Evolutionary conservation across 2,113 vertebrate species (phyloP).

Genomic region (Terrapene triunguis): DNA sequence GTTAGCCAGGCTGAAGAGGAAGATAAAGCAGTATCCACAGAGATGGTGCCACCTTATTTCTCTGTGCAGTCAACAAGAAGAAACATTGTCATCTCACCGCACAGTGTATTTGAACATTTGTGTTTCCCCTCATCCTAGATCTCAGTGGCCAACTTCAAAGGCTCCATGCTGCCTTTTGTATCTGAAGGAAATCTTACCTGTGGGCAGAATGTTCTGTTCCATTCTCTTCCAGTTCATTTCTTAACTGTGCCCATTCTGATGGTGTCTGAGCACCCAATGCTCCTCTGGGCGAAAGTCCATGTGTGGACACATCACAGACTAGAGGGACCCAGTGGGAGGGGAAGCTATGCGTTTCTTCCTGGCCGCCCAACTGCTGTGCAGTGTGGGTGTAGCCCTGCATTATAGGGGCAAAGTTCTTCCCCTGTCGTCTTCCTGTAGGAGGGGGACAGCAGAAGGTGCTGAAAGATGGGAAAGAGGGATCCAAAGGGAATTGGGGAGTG

Average conservation of each 20-base stretch:
- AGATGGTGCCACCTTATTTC: fast-evolving
- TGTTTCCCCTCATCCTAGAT: neutral
- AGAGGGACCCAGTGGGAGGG: neutral
- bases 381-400: neutral
- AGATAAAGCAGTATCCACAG: neutral
- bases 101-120: neutral
- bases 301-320: neutral
- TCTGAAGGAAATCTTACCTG: neutral
- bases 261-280: neutral
- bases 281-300: neutral
- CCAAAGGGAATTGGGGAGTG: neutral
- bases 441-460: neutral
- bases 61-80: fast-evolving
- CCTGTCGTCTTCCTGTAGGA: neutral
- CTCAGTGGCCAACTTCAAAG: neutral
- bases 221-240: neutral
- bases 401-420: neutral
- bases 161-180: neutral
- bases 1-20: fast-evolving
- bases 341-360: neutral
- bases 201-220: neutral
- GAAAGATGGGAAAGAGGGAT: neutral
- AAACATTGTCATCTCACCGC: neutral
- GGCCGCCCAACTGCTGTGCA: neutral
- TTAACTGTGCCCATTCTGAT: neutral